These are phyloP conservation scores for Corythornis madagascariensis DNA, from an alignment of 2,113 vertebrate species.

Conservation along the genomic window DNA sequence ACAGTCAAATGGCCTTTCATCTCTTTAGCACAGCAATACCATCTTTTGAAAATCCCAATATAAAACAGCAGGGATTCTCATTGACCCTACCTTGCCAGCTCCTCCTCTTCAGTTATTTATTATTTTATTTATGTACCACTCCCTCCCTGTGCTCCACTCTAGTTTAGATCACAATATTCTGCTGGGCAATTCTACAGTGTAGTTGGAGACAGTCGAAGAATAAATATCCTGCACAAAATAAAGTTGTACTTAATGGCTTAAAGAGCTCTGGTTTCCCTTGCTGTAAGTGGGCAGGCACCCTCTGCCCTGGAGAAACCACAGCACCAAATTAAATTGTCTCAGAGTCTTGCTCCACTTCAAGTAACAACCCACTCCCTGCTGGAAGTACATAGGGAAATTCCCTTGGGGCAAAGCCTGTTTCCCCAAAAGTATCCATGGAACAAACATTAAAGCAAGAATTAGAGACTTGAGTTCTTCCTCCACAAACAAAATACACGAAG, in stretches of 20 bases:
- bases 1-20: background rate
- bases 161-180: background rate
- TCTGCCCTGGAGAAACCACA: background rate
- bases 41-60: background rate
- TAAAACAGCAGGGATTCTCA: background rate
- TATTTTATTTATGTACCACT: background rate
- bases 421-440: background rate
- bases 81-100: background rate
- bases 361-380: background rate
- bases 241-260: background rate
- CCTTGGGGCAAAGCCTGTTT: background rate
- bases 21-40: background rate
- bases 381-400: background rate
- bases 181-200: background rate
- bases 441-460: background rate
- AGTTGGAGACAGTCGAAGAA: background rate
- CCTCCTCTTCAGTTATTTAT: background rate
- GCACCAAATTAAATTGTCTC: background rate
- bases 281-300: background rate
- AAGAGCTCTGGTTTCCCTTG: background rate
- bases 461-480: background rate
- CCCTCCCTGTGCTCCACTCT: background rate
- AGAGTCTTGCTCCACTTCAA: background rate
- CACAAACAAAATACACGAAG: rapidly evolving
- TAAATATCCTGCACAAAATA: background rate